Conservation (phyloP, 2,113 vertebrate genomes). For the Falcunculus frontatus region DNA sequence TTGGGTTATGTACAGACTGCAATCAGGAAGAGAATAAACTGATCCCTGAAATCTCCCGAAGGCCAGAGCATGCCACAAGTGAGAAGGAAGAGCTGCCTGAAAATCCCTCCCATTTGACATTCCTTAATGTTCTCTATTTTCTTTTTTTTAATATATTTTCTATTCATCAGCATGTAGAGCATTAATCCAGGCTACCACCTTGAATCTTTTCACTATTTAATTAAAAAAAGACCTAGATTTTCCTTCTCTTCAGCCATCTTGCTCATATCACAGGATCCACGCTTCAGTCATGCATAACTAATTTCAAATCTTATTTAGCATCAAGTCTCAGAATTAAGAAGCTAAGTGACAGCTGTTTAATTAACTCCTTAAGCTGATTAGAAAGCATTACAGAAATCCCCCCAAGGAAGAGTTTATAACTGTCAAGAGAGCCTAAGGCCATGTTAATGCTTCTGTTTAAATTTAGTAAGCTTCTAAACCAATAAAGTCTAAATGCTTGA, state of each 20-base stretch:
- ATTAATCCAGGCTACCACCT: not conserved
- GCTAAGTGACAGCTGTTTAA: conserved; percentile 78
- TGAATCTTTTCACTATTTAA: not conserved
- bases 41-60: not conserved
- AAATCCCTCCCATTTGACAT: not conserved
- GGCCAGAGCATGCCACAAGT: not conserved
- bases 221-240: not conserved
- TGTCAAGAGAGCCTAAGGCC: conserved; percentile 48
- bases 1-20: not conserved
- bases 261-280: not conserved
- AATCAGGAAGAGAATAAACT: not conserved
- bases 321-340: conserved; percentile 69
- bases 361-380: conserved; percentile 80
- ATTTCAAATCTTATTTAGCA: conserved; percentile 71
- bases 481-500: not conserved
- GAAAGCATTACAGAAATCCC: conserved; percentile 64
- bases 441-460: conserved; percentile 45
- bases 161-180: not conserved
- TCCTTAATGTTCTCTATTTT: not conserved
- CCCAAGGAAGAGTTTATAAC: conserved; percentile 62
- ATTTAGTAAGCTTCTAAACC: conserved; percentile 53
- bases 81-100: not conserved
- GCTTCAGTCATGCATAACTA: conserved; percentile 42
- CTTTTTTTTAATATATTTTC: not conserved
- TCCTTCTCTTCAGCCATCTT: not conserved